phyloP scores from a whole-genome alignment of 2,797 vertebrate genomes.

The Pseudotriccus pelzelni region DNA sequence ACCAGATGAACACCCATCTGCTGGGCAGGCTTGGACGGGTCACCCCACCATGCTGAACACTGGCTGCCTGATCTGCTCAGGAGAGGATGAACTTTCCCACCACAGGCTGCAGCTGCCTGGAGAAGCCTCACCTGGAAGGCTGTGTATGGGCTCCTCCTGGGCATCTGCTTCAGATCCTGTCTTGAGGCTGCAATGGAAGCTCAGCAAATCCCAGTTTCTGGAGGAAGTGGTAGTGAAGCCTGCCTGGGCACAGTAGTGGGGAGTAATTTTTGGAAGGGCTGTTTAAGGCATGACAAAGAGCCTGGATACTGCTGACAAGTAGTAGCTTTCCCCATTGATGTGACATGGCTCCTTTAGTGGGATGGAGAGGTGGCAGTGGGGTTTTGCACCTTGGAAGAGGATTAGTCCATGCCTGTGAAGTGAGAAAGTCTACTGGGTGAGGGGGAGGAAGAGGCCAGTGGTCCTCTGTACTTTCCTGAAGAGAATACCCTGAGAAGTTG shows the following conservation, averaged over 20 bases:
- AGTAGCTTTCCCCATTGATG: neutral
- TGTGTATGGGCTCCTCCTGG: neutral
- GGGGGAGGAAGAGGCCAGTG: neutral
- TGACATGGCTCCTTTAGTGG: neutral
- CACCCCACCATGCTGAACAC: neutral
- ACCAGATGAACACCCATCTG: neutral
- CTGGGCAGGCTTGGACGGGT: fast-evolving
- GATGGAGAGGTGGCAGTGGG: neutral
- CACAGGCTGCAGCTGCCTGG: neutral
- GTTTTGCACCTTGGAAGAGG: neutral
- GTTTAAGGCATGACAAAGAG: neutral
- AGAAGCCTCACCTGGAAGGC: neutral
- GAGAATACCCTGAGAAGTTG: neutral
- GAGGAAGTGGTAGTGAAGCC: neutral
- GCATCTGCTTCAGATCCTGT: neutral
- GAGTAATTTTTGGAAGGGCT: neutral
- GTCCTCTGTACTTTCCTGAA: neutral
- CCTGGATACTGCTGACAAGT: neutral
- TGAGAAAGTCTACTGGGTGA: neutral
- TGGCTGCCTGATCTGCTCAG: neutral
- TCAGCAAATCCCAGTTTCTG: neutral
- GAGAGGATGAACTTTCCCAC: neutral
- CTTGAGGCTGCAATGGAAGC: neutral
- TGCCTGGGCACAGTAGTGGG: fast-evolving
- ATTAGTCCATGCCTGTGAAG: neutral